Conservation (phyloP, 1,140 invertebrate genomes). For the Littorina saxatilis region DNA sequence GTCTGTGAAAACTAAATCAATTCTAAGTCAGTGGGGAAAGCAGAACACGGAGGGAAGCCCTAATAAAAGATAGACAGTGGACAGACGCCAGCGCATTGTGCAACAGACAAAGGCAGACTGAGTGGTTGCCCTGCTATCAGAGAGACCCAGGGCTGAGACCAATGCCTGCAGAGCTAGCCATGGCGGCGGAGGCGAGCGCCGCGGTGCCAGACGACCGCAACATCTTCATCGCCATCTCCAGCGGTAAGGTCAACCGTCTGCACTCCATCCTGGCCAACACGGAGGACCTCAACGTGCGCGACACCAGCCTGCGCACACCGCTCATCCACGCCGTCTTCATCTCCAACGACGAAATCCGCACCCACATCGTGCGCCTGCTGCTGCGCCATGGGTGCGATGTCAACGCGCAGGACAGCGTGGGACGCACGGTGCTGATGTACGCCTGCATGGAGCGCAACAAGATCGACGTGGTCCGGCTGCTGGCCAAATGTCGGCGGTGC, state of each 20-base stretch:
- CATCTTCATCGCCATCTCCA: constrained; percentile 49
- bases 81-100: too few species aligned
- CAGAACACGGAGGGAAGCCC: too few species aligned
- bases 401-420: constrained; percentile 93
- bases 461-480: constrained; percentile 86
- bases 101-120: too few species aligned
- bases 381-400: constrained; percentile 84
- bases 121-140: too few species aligned
- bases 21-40: too few species aligned
- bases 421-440: constrained; percentile 93
- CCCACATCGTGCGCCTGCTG: constrained; percentile 58
- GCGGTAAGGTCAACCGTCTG: constrained; percentile 44
- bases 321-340: constrained; percentile 58
- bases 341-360: constrained; percentile 52
- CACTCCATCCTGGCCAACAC: constrained; percentile 38
- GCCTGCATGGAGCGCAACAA: constrained; percentile 90
- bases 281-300: constrained; percentile 48
- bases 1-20: too few species aligned
- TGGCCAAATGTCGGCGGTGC: constrained; percentile 76
- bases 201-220: constrained; percentile 30
- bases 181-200: background rate
- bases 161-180: too few species aligned
- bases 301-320: constrained; percentile 51
- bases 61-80: too few species aligned
- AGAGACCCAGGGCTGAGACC: too few species aligned